These are phyloP conservation scores for Bombus pascuorum DNA, from an alignment of 1,140 invertebrate species.

Conservation along the genomic window DNA sequence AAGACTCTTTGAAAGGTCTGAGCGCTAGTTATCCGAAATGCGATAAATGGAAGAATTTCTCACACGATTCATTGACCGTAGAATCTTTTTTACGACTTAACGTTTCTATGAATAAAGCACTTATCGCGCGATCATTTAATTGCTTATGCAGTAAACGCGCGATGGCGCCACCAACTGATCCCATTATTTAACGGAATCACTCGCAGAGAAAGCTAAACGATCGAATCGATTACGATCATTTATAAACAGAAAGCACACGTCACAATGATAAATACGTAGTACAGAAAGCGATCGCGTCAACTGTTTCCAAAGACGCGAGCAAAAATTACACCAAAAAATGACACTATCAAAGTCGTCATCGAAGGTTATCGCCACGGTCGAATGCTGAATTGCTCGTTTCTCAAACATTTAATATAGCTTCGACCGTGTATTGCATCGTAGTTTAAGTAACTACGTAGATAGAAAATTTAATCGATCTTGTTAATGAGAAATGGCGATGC, in stretches of 20 bases:
- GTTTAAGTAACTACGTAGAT: background rate
- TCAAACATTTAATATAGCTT: background rate
- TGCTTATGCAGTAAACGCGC: slow-evolving; percentile 15
- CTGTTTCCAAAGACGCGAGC: background rate
- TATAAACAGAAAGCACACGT: too few species aligned
- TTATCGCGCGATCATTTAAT: slow-evolving; percentile 49
- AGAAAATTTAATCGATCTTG: background rate
- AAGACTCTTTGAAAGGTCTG: background rate
- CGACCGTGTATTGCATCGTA: too few species aligned
- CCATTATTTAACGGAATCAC: background rate
- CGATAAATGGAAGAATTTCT: slow-evolving; percentile 30
- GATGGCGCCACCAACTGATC: slow-evolving; percentile 54
- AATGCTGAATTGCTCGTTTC: background rate
- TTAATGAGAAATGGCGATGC: background rate
- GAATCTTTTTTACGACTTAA: slow-evolving; percentile 12
- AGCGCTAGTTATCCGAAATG: too few species aligned
- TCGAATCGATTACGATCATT: too few species aligned
- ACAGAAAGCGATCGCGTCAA: background rate
- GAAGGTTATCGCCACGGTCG: background rate
- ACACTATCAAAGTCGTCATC: background rate
- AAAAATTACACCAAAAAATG: background rate
- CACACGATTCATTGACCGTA: background rate
- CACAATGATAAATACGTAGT: background rate
- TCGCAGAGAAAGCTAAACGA: background rate
- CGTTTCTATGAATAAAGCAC: background rate